phyloP scores from a whole-genome alignment of 2,113 vertebrate species.

The Hemiprocne comata region DNA sequence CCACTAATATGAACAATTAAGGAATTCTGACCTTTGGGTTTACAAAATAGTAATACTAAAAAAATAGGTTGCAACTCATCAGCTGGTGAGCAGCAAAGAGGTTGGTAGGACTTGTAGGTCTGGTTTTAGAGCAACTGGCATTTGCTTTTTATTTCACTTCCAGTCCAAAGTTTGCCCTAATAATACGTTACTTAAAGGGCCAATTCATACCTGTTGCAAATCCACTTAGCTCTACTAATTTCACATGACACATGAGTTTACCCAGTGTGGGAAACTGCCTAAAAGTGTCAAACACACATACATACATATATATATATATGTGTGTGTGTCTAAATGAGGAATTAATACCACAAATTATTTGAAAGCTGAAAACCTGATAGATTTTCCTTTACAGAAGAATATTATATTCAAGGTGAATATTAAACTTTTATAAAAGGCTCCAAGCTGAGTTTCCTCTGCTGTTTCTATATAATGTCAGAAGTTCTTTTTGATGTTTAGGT shows the following conservation, averaged over 20 bases:
- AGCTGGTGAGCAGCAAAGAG: background rate
- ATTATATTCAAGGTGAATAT: background rate
- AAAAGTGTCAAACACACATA: background rate
- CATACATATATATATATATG: too few relatives aligned
- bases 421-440: background rate
- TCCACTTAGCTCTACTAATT: background rate
- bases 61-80: background rate
- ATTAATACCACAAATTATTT: background rate
- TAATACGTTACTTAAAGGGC: background rate
- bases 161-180: background rate
- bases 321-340: background rate
- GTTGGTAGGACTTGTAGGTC: background rate
- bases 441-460: background rate
- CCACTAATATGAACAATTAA: background rate
- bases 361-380: background rate
- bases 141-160: background rate
- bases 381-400: background rate
- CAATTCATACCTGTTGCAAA: background rate
- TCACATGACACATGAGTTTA: background rate
- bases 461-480: background rate
- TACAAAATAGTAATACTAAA: background rate
- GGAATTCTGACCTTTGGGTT: background rate
- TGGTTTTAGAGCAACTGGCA: background rate
- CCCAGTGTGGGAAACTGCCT: background rate
- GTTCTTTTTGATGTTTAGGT: background rate